A percentile compares a stretch with the other conserved stretches of the same genome.
Evolutionary conservation across 2,888 invertebrate genomes (phyloP).

Genomic region (Diarsia rubi): DNA sequence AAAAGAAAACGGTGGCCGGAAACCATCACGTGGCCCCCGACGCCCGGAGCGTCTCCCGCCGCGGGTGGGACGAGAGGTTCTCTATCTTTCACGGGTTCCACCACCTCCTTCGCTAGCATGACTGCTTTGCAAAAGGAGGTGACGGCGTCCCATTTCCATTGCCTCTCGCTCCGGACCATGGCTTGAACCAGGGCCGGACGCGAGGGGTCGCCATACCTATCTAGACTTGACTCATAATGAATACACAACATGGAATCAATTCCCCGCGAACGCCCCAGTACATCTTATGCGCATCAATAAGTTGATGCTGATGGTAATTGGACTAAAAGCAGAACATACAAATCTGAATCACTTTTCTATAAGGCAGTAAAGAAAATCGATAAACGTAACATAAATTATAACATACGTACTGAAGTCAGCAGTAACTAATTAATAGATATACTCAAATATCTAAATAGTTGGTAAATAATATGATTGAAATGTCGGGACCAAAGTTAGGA

Average conservation of each 20-base stretch:
- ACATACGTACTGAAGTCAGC: not conserved
- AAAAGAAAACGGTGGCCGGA: no score
- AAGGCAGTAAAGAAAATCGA: not conserved
- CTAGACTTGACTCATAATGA: not conserved
- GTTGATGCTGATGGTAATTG: not conserved
- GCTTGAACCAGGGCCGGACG: no score
- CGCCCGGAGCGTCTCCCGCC: no score
- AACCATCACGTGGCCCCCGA: no score
- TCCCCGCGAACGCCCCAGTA: not conserved
- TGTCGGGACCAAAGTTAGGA: constrained; percentile 18
- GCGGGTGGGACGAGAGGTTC: no score
- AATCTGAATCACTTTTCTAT: not conserved
- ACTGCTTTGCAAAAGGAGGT: no score
- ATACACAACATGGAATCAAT: not conserved
- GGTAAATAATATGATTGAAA: constrained; percentile 30
- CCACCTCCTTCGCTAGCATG: no score
- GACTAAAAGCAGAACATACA: not conserved
- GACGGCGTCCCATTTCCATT: no score
- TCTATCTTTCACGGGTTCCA: no score
- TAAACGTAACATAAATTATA: not conserved
- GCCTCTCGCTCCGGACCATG: no score
- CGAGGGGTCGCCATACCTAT: not conserved
- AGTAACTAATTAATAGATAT: constrained; percentile 8
- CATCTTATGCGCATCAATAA: not conserved
- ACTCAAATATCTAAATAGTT: constrained; percentile 12